Conservation (phyloP, 2,888 invertebrate species). For the Orthosia incerta region DNA sequence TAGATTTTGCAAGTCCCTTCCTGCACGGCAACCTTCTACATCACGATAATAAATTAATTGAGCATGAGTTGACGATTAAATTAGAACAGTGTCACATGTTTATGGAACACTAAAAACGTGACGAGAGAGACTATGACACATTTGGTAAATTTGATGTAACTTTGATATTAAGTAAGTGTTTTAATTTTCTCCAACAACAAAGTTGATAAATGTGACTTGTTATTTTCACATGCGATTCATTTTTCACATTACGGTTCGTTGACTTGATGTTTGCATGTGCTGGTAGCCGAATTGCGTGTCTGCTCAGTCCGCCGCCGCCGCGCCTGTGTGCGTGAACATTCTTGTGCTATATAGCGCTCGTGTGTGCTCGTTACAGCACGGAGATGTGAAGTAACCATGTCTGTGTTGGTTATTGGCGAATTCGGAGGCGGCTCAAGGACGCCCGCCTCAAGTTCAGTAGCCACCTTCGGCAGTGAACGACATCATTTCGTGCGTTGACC, state of each 20-base stretch:
- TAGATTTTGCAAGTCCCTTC: conserved; percentile 27
- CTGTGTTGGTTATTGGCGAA: conserved; percentile 83
- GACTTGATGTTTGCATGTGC: conserved; percentile 73
- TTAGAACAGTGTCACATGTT: conserved; percentile 43
- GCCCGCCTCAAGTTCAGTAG: conserved; percentile 87
- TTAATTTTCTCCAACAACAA: conserved; percentile 19
- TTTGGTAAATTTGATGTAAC: conserved; percentile 18
- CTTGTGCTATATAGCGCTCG: conserved; percentile 68
- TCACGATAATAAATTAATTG: conserved; percentile 16
- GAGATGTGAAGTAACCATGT: conserved; percentile 67
- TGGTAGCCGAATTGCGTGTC: conserved; percentile 66
- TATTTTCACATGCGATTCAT: conserved; percentile 63
- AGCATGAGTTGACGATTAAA: conserved; percentile 39
- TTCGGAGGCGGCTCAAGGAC: conserved; percentile 88
- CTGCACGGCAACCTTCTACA: conserved; percentile 9
- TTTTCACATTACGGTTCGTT: conserved; percentile 77
- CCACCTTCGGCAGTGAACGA: conserved; percentile 88
- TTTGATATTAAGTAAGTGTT: conserved; percentile 25
- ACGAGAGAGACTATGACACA: conserved; percentile 12
- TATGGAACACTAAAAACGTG: conserved; percentile 43
- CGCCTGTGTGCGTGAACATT: conserved; percentile 75
- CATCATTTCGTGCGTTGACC: conserved; percentile 89
- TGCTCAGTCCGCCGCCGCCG: conserved; percentile 39
- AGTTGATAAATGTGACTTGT: conserved; percentile 44
- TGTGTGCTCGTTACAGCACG: conserved; percentile 74